phyloP scores from a whole-genome alignment of 2,113 vertebrate genomes.

The Pachycephala philippinensis region DNA sequence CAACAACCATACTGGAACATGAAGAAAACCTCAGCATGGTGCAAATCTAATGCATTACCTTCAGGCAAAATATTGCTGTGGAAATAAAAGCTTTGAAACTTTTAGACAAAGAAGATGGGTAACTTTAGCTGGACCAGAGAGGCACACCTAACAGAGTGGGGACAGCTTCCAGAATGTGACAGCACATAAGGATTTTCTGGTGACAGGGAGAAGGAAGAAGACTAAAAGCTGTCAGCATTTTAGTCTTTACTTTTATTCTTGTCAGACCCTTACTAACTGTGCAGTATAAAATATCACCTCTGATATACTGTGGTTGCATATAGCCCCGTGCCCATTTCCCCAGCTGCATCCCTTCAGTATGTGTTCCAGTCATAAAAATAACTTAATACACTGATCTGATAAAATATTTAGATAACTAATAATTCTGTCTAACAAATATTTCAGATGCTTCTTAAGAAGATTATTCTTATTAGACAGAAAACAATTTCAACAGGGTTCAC shows the following conservation, averaged over 20 bases:
- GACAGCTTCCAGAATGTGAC: background rate
- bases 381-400: background rate
- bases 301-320: background rate
- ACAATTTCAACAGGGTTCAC: background rate
- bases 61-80: constrained; percentile 22
- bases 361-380: background rate
- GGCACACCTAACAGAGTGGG: background rate
- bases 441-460: constrained; percentile 31
- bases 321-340: background rate
- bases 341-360: background rate
- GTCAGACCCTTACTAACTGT: background rate
- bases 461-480: background rate
- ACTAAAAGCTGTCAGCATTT: background rate
- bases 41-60: constrained; percentile 17
- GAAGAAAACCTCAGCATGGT: constrained; percentile 35
- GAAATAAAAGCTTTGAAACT: constrained; percentile 34
- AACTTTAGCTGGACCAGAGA: background rate
- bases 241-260: background rate
- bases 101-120: background rate
- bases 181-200: background rate
- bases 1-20: constrained; percentile 42
- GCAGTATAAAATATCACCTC: background rate
- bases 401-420: constrained; percentile 34
- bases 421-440: constrained; percentile 46
- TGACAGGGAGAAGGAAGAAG: background rate